Conservation (phyloP, 2,888 invertebrate species). For the Sarcophaga carnaria region DNA sequence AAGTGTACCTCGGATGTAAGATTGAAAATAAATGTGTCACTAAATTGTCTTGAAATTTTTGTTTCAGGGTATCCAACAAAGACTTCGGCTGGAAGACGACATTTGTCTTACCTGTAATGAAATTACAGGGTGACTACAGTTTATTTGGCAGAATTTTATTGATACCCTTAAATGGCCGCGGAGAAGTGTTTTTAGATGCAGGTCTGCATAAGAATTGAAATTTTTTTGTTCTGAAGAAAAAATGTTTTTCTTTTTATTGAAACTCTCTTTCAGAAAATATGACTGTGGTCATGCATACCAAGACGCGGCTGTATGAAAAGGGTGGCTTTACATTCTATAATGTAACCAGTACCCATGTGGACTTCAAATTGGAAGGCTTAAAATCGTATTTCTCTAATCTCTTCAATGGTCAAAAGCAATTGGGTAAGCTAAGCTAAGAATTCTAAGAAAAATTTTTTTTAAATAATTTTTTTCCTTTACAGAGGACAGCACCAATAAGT, state of each 20-base stretch:
- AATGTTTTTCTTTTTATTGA: too few relatives aligned
- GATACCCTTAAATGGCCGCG: constrained; percentile 87
- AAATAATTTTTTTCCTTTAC: constrained; percentile 71
- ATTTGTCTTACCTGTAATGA: constrained; percentile 85
- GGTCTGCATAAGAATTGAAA: constrained; percentile 82
- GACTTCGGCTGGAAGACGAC: constrained; percentile 88
- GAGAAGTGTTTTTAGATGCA: constrained; percentile 88
- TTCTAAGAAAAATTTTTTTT: background rate
- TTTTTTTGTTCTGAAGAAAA: background rate
- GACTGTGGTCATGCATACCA: constrained; percentile 86
- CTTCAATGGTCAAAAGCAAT: constrained; percentile 87
- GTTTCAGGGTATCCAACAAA: constrained; percentile 85
- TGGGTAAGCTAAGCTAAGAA: constrained; percentile 82
- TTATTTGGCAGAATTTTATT: constrained; percentile 87
- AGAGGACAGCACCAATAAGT: constrained; percentile 90
- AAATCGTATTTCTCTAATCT: constrained; percentile 87
- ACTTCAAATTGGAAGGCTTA: constrained; percentile 87
- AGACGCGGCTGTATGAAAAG: constrained; percentile 85
- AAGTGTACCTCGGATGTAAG: constrained; percentile 71
- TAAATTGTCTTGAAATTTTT: background rate
- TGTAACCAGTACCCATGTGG: constrained; percentile 86
- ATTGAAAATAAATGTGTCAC: background rate
- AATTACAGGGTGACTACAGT: constrained; percentile 87
- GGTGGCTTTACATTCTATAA: constrained; percentile 87
- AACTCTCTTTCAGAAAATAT: constrained; percentile 83